A percentile compares a stretch with the other conserved stretches of the same genome.
Evolutionary conservation across 2,113 vertebrate genomes (phyloP).

Genomic region (Tylochromis polylepis): DNA sequence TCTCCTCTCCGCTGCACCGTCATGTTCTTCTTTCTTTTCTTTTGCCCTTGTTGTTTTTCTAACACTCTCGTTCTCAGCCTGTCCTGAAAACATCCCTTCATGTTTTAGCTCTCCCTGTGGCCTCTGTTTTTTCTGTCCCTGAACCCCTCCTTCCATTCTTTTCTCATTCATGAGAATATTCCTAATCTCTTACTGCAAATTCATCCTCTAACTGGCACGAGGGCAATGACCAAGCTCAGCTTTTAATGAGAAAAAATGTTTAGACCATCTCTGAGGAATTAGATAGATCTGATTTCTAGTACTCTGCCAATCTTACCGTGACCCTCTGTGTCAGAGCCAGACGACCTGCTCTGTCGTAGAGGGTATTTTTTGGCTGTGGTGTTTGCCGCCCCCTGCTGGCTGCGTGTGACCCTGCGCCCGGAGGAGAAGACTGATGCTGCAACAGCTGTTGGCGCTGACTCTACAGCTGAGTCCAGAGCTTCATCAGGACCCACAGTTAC

Average conservation of each 20-base stretch:
- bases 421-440: constrained; percentile 72
- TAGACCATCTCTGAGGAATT: background rate
- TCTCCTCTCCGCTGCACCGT: background rate
- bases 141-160: background rate
- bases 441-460: background rate
- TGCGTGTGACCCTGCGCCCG: constrained; percentile 88
- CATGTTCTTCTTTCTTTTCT: background rate
- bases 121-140: background rate
- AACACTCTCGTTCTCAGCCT: background rate
- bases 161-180: background rate
- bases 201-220: background rate
- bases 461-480: constrained; percentile 59
- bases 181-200: background rate
- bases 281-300: background rate
- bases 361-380: constrained; percentile 90
- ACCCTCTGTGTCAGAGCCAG: constrained; percentile 87
- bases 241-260: background rate
- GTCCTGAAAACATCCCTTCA: background rate
- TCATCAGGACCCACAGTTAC: constrained; percentile 79
- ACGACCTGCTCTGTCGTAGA: constrained; percentile 87
- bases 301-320: constrained; percentile 71
- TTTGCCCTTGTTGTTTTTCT: background rate
- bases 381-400: constrained; percentile 86
- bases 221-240: background rate
- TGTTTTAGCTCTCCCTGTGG: background rate